phyloP scores from a whole-genome alignment of 2,888 invertebrate species.

The Pollenia griseotomentosa region DNA sequence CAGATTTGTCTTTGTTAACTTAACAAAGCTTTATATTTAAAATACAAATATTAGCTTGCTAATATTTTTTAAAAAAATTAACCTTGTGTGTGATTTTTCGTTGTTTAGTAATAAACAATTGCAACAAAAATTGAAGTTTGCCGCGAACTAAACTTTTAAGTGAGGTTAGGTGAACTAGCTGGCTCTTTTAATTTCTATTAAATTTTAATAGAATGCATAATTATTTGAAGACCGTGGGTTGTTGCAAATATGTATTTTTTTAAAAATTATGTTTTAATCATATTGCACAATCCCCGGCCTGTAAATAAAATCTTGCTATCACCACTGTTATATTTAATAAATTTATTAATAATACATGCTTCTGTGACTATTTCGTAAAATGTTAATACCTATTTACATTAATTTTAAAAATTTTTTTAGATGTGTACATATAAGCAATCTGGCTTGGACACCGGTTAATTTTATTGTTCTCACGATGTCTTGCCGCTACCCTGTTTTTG shows the following conservation, averaged over 20 bases:
- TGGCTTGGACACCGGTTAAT: too few relatives aligned
- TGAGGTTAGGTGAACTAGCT: slow-evolving; percentile 76
- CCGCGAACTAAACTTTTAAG: slow-evolving; percentile 50
- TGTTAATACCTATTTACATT: too few relatives aligned
- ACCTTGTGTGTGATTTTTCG: background rate
- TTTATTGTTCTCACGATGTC: too few relatives aligned
- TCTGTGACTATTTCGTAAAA: too few relatives aligned
- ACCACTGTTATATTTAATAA: slow-evolving; percentile 44
- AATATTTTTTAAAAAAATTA: too few relatives aligned
- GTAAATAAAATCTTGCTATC: slow-evolving; percentile 76
- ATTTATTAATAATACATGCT: too few relatives aligned
- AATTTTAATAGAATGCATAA: slow-evolving; percentile 42
- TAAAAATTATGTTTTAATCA: slow-evolving; percentile 66
- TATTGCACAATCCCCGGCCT: slow-evolving; percentile 82
- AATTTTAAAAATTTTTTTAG: too few relatives aligned
- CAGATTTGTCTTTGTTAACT: background rate
- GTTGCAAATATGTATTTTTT: slow-evolving; percentile 76
- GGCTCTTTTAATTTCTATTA: background rate
- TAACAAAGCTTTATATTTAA: slow-evolving; percentile 8
- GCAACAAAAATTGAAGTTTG: slow-evolving; percentile 29
- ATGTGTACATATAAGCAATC: too few relatives aligned
- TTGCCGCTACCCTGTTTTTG: too few relatives aligned
- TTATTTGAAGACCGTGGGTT: slow-evolving; percentile 78
- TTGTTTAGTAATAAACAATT: slow-evolving; percentile 17
- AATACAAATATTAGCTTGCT: too few relatives aligned